Evolutionary conservation across 2,113 vertebrate species (phyloP).

Genomic region (Emberiza fucata): DNA sequence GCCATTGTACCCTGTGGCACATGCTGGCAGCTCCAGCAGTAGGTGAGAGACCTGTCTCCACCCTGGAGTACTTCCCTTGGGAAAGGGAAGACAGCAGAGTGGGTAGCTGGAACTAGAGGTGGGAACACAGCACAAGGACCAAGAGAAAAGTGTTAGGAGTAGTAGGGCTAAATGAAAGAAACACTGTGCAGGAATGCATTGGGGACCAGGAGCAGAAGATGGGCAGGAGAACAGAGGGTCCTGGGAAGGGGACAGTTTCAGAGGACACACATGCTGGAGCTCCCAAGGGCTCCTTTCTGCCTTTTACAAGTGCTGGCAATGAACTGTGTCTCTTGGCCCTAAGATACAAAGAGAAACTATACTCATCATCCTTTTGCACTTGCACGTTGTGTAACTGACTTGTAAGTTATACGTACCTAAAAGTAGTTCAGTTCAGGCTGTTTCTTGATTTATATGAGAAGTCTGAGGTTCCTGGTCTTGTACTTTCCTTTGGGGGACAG

Average conservation of each 20-base stretch:
- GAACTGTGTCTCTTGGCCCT: neutral
- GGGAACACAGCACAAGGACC: neutral
- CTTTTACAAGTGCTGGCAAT: neutral
- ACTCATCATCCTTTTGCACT: neutral
- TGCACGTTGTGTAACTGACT: neutral
- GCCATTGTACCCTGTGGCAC: rapidly evolving
- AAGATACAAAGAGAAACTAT: neutral
- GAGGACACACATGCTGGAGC: no score
- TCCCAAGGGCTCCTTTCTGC: neutral
- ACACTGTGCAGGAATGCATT: rapidly evolving
- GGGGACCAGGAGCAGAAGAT: neutral
- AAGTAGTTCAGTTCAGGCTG: neutral
- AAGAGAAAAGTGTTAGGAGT: neutral
- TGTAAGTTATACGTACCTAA: neutral
- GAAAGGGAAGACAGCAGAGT: neutral
- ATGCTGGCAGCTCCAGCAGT: neutral
- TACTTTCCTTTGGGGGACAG: neutral
- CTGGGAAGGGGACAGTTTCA: neutral
- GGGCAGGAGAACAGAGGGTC: neutral
- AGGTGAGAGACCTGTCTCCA: neutral
- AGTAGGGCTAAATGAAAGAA: neutral
- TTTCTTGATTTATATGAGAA: neutral
- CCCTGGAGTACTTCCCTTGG: neutral
- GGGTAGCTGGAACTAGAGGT: neutral
- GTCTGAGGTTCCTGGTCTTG: neutral